These are phyloP conservation scores for Scleropages formosus DNA, from an alignment of 2,797 vertebrate species.

Conservation along the genomic window DNA sequence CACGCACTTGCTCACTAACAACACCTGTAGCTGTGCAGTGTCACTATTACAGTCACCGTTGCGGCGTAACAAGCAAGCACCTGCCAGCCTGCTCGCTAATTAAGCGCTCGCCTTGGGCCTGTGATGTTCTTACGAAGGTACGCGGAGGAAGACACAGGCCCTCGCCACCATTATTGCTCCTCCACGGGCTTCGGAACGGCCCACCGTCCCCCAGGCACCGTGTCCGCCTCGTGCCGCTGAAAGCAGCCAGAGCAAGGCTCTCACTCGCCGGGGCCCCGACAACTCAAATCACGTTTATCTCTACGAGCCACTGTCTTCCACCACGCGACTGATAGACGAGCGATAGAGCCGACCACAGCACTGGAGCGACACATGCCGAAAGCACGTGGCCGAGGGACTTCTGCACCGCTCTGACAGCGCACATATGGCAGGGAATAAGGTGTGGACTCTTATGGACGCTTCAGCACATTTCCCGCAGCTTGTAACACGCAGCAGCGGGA, in stretches of 20 bases:
- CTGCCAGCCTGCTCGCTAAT: background rate
- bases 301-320: no score
- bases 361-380: no score
- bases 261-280: no score
- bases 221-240: no score
- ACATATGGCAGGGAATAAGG: background rate
- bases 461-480: no score
- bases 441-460: background rate
- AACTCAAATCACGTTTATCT: no score
- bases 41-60: background rate
- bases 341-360: no score
- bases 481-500: background rate
- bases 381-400: no score
- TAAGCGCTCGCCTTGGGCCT: background rate
- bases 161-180: conserved; percentile 15
- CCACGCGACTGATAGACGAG: no score
- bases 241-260: no score
- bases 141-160: background rate
- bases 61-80: conserved; percentile 1
- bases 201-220: no score
- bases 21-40: background rate
- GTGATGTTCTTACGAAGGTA: background rate
- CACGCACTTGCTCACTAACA: background rate
- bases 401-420: background rate
- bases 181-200: no score